Evolutionary conservation across 2,888 invertebrate genomes (phyloP).

Genomic region (Harpalus rufipes): DNA sequence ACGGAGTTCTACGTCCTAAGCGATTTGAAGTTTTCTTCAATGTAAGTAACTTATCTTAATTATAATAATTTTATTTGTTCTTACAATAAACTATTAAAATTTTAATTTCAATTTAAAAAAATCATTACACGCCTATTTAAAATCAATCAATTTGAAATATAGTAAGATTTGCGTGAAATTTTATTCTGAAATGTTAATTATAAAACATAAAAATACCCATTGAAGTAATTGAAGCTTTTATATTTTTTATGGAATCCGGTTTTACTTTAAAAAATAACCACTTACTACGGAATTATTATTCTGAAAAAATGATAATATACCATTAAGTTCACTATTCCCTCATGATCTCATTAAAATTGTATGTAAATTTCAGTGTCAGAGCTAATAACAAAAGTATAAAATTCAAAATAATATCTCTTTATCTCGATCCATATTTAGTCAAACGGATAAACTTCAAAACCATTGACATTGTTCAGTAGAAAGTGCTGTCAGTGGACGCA

Average conservation of each 20-base stretch:
- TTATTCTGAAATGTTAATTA: constrained; percentile 7
- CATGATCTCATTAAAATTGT: background rate
- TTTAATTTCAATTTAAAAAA: constrained; percentile 4
- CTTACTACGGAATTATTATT: background rate
- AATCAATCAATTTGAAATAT: constrained; percentile 1
- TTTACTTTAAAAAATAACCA: background rate
- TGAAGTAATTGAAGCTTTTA: background rate
- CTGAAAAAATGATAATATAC: background rate
- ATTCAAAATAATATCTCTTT: background rate
- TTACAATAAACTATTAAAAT: constrained; percentile 2
- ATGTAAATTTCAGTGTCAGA: constrained; percentile 9
- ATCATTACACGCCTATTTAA: constrained; percentile 17
- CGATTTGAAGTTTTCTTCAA: background rate
- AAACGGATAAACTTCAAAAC: background rate
- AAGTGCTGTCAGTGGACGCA: background rate
- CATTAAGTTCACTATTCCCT: background rate
- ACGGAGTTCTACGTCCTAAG: background rate
- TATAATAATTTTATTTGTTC: background rate
- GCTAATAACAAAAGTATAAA: constrained; percentile 10
- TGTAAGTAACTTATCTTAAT: constrained; percentile 29
- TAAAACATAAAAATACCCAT: background rate
- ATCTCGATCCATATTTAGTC: background rate
- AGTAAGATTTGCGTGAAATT: constrained; percentile 14
- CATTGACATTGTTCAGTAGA: constrained; percentile 4
- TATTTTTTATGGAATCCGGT: constrained; percentile 18